A percentile compares a stretch with the other conserved stretches of the same genome.
Evolutionary conservation across 2,888 invertebrate species (phyloP).

Genomic region (Drosophila acutilabella): DNA sequence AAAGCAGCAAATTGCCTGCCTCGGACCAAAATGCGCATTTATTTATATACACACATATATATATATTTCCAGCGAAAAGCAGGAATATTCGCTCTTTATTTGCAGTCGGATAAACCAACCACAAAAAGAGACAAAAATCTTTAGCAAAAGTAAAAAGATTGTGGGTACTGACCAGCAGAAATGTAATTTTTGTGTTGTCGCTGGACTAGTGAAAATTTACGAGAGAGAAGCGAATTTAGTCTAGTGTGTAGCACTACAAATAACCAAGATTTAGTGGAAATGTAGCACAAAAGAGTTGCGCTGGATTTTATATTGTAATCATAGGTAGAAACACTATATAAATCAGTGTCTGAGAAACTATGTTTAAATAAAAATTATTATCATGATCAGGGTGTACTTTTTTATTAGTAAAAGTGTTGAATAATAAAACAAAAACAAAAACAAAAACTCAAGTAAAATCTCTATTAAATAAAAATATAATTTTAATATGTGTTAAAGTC

Average conservation of each 20-base stretch:
- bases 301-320: too few relatives aligned
- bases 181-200: slow-evolving; percentile 58
- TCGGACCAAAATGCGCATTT: slow-evolving; percentile 63
- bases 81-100: slow-evolving; percentile 43
- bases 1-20: slow-evolving; percentile 80
- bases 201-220: slow-evolving; percentile 71
- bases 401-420: too few relatives aligned
- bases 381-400: too few relatives aligned
- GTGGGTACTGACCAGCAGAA: slow-evolving; percentile 51
- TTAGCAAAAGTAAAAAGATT: not conserved
- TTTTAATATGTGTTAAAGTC: too few relatives aligned
- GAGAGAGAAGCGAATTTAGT: slow-evolving; percentile 13
- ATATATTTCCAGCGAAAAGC: slow-evolving; percentile 13
- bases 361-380: too few relatives aligned
- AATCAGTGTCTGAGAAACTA: too few relatives aligned
- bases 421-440: too few relatives aligned
- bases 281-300: not conserved
- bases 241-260: slow-evolving; percentile 10
- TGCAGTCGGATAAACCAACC: slow-evolving; percentile 42
- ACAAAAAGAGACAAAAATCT: not conserved
- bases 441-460: too few relatives aligned
- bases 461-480: too few relatives aligned
- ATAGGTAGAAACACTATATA: not conserved
- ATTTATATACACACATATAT: slow-evolving; percentile 43
- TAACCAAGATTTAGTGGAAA: slow-evolving; percentile 27